Evolutionary conservation across 2,888 invertebrate genomes (phyloP), one percentile per base, ranked within the genome.

Genomic region (Artemia sinica): DNA sequence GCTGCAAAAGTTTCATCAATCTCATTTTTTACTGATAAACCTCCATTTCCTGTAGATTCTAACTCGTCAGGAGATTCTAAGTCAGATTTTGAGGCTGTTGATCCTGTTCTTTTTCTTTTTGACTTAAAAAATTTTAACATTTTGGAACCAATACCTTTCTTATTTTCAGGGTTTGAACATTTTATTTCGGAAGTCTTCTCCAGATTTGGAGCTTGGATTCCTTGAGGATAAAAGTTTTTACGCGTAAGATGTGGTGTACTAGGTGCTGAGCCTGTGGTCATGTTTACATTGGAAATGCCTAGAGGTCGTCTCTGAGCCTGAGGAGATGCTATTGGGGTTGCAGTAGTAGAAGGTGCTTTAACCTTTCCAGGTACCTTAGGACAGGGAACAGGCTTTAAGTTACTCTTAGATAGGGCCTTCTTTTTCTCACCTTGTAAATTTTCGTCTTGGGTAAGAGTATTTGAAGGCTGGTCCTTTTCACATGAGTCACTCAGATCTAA

Each of bases 361-460:
- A 58, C 9, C n/a, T 58, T 58, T 58, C 10, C 63, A 8, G 63
- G 63, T 1, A 58, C 63, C 10, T 28, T 58, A n/a, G 63, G 63
- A 58, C 63, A 58, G 63, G 63, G 14, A 58, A 58, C 63, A n/a
- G 63, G 14, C 63, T 58, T 58, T n/a, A 58, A 28, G 14, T 28
- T 28, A 1, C 63, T 28, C 28, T 58, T 58, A 9, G 11, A 41
- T 41, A 41, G 41, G 41, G 41, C 3, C 41, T 41, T 41, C 41
- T 41, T 41, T 41, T 41, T 41, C 41, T 41, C 41, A 3, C 41
- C 5, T 41, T 41, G 41, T 41, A 41, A 41, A 41, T 41, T 41
- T 41, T 41, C 41, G 41, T 41, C 41, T 41, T 41, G 41, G 41
- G 6, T 41, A 41, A 41, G 41, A 41, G 41, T 41, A 41, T 41